Percentiles rank a stretch among this genome's conserved stretches.
Evolutionary conservation across 2,113 vertebrate genomes (phyloP).

Genomic region (Brienomyrus longianalis): DNA sequence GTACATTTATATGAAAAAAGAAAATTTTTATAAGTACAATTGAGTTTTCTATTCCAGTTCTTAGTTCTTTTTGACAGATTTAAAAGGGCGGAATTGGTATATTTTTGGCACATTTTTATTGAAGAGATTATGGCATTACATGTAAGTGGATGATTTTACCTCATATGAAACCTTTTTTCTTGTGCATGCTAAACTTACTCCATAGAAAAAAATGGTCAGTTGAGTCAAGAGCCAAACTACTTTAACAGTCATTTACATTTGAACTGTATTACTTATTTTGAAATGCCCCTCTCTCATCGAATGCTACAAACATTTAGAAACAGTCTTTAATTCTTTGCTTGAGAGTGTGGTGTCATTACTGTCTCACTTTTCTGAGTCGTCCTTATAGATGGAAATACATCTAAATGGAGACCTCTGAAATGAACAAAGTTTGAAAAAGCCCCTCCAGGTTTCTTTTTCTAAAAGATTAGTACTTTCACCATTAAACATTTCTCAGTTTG

Average conservation of each 20-base stretch:
- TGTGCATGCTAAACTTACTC: neutral
- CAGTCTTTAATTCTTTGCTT: neutral
- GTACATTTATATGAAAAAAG: neutral
- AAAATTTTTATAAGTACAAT: neutral
- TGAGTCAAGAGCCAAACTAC: neutral
- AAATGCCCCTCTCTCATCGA: neutral
- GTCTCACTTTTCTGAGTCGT: neutral
- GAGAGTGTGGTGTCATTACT: neutral
- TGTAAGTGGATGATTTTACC: neutral
- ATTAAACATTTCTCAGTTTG: neutral
- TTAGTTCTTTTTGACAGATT: neutral
- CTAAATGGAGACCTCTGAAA: neutral
- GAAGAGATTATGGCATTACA: neutral
- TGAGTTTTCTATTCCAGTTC: neutral
- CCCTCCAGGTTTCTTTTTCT: neutral
- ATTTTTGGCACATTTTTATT: neutral
- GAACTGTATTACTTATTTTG: slow-evolving; percentile 1
- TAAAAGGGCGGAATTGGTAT: neutral
- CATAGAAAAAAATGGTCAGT: neutral
- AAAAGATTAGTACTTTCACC: neutral
- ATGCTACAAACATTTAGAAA: neutral
- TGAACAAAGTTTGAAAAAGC: neutral
- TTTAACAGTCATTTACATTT: neutral
- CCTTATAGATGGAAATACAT: neutral
- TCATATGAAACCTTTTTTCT: neutral